Evolutionary conservation across 2,797 vertebrate species (phyloP).

Genomic region (Rhinatrema bivittatum): DNA sequence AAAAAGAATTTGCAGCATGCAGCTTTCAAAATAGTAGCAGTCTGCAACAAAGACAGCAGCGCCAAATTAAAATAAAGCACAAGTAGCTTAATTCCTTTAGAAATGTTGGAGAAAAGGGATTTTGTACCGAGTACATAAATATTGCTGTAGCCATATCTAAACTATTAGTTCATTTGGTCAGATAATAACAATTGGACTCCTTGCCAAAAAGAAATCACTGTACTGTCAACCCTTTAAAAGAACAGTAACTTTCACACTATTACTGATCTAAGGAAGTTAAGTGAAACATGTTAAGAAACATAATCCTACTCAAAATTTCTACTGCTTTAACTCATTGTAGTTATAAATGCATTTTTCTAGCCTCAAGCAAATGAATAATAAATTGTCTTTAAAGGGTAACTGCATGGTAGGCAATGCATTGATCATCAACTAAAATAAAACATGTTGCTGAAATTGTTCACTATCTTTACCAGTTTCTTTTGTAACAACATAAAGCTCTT

Average conservation of each 20-base stretch:
- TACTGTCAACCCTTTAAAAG: constrained; percentile 48
- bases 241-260: constrained; percentile 53
- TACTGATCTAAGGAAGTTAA: constrained; percentile 54
- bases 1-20: constrained; percentile 54
- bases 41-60: constrained; percentile 39
- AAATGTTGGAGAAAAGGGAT: constrained; percentile 18
- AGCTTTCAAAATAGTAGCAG: constrained; percentile 62
- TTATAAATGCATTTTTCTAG: constrained; percentile 53
- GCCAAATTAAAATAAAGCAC: constrained; percentile 52
- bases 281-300: constrained; percentile 55
- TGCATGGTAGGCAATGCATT: constrained; percentile 55
- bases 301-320: constrained; percentile 50
- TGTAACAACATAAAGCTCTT: constrained; percentile 55
- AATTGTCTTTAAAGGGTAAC: constrained; percentile 53
- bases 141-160: constrained; percentile 43
- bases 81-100: constrained; percentile 37
- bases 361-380: constrained; percentile 51
- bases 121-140: constrained; percentile 34
- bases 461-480: constrained; percentile 58
- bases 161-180: constrained; percentile 42
- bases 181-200: constrained; percentile 46
- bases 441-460: constrained; percentile 58
- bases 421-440: constrained; percentile 50
- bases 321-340: constrained; percentile 46
- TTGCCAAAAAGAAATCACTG: constrained; percentile 59